Base-by-base conservation (phyloP, 2,888 invertebrate species). In the Tiliacea citrago region DNA sequence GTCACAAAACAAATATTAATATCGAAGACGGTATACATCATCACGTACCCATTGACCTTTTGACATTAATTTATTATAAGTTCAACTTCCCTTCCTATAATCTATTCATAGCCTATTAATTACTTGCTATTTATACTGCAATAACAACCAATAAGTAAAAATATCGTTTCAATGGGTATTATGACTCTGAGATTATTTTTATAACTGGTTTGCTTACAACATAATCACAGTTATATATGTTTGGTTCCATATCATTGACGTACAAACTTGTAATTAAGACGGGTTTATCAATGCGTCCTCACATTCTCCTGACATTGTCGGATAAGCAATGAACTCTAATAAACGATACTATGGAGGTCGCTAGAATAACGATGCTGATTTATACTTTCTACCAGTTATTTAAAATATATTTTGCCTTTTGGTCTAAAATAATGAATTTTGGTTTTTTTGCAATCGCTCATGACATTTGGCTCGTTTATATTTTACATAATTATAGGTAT, bases 241-340 rank as follows among this genome's bases (percentile, higher is more conserved):
- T 81, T 73, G 77, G 61, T 82, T 78, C 57, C 74, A 80, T 84
- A 89, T 82, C 85, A 79, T 76, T 91, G 91, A 91, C 91, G 91
- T 88, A 90, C 82, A 70, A 72, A 67, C 81, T 70, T 70, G 71
- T 78, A 79, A 86, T 90, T 87, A 86, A 86, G 85, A 87, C 86
- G 77, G 66, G 82, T 89, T 89, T 90, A 91, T 89, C 88, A 86
- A 82, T 74, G 65, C 85, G 84, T 85, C 65, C 79, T 81, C 77
- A 88, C 82, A 86, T 86, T 86, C 79, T 85, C 80, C 79, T 89
- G 88, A 88, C 88, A 84, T 88, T 86, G 78, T 76, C 79, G 86
- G 88, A 89, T 88, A 84, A 80, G 76, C 77, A 86, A 70, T 82
- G 86, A 88, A 84, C 86, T 80, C 72, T 86, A 66, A 70, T 53